phyloP scores from a whole-genome alignment of 2,888 invertebrate species.

The Sabellastarte sp. region DNA sequence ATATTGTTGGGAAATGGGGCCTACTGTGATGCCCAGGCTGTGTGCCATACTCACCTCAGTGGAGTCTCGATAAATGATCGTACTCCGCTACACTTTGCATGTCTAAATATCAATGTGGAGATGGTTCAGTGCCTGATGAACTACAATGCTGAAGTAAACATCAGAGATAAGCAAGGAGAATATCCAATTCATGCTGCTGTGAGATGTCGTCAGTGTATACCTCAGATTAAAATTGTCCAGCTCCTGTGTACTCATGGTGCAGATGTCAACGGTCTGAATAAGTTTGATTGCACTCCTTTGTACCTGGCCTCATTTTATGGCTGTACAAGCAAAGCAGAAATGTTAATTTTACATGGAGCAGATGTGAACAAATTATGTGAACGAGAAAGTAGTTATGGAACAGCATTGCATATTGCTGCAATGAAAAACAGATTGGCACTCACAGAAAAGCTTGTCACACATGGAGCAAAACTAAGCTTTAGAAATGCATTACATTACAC shows the following conservation, averaged over 20 bases:
- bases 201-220: slow-evolving; percentile 23
- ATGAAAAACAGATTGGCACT: slow-evolving; percentile 22
- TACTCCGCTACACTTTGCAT: slow-evolving; percentile 29
- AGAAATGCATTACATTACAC: slow-evolving; percentile 22
- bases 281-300: slow-evolving; percentile 22
- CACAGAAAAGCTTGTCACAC: slow-evolving; percentile 20
- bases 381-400: slow-evolving; percentile 25
- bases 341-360: slow-evolving; percentile 24
- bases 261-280: slow-evolving; percentile 18
- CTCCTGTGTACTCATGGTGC: slow-evolving; percentile 24
- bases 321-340: slow-evolving; percentile 24
- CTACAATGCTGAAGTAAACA: slow-evolving; percentile 20
- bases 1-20: slow-evolving; percentile 19
- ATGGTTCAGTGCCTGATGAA: slow-evolving; percentile 22
- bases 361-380: slow-evolving; percentile 16
- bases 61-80: slow-evolving; percentile 10
- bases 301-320: slow-evolving; percentile 31
- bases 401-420: slow-evolving; percentile 29
- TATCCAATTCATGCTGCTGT: slow-evolving; percentile 27
- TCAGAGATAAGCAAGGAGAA: slow-evolving; percentile 22
- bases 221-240: slow-evolving; percentile 24
- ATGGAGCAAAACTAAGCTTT: slow-evolving; percentile 22
- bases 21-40: slow-evolving; percentile 9
- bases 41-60: slow-evolving; percentile 5
- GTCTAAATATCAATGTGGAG: slow-evolving; percentile 21